phyloP scores from a whole-genome alignment of 2,888 invertebrate species.

The Sussaba pulchella region DNA sequence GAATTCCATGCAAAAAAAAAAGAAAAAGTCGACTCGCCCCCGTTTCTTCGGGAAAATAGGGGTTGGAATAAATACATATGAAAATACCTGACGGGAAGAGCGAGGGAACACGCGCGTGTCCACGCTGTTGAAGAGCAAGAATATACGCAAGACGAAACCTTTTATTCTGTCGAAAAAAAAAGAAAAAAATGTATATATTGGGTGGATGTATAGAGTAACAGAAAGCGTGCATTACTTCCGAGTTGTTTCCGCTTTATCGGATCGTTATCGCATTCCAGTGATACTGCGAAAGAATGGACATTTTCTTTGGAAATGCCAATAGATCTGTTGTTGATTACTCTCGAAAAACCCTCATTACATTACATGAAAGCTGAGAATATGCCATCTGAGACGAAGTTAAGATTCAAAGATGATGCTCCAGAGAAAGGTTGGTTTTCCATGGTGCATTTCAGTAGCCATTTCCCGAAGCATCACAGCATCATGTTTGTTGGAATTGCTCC shows the following conservation, averaged over 20 bases:
- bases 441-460: too few relatives aligned
- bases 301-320: too few relatives aligned
- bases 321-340: too few relatives aligned
- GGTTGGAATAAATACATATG: slow-evolving; percentile 64
- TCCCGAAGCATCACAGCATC: too few relatives aligned
- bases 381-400: too few relatives aligned
- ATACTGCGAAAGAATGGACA: too few relatives aligned
- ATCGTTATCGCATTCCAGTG: neutral
- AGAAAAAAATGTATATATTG: neutral
- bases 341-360: too few relatives aligned
- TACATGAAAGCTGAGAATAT: too few relatives aligned
- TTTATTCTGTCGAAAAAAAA: slow-evolving; percentile 46
- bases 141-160: slow-evolving; percentile 52
- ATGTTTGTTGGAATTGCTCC: too few relatives aligned
- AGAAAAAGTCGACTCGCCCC: slow-evolving; percentile 54
- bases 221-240: slow-evolving; percentile 30
- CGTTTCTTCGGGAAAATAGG: slow-evolving; percentile 61
- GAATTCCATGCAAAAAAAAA: slow-evolving; percentile 47
- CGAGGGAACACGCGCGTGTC: slow-evolving; percentile 48
- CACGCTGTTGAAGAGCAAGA: slow-evolving; percentile 34
- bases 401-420: too few relatives aligned
- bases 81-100: slow-evolving; percentile 53
- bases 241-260: slow-evolving; percentile 39
- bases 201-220: slow-evolving; percentile 24
- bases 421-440: too few relatives aligned